Conservation (phyloP, 2,797 vertebrate genomes). For the Enteromius unitaeniatus region DNA sequence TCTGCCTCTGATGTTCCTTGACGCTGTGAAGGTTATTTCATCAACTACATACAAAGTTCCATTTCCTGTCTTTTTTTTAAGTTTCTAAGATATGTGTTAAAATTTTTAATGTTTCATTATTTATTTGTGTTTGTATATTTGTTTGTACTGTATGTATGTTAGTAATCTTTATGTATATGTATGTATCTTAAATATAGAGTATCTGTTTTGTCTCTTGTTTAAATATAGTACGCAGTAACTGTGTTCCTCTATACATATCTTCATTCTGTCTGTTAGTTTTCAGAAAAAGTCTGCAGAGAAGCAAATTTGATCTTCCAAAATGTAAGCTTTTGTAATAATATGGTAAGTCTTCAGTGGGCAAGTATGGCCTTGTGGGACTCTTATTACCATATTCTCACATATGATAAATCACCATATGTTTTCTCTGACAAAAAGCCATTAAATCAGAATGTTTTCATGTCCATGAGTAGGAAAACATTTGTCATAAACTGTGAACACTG, state of each 20-base stretch:
- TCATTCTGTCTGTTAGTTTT: neutral
- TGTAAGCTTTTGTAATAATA: constrained; percentile 5
- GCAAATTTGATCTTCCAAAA: neutral
- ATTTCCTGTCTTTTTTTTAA: neutral
- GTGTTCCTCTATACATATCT: neutral
- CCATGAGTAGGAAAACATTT: constrained; percentile 6
- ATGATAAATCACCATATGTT: constrained; percentile 34
- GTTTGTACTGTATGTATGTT: neutral
- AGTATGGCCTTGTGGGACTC: constrained; percentile 4
- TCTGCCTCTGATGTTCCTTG: constrained; percentile 63
- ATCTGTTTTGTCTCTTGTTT: neutral
- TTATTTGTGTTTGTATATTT: neutral
- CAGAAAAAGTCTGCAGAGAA: neutral
- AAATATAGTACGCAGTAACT: neutral
- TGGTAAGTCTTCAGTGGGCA: neutral
- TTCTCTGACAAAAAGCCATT: neutral
- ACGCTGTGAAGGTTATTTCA: constrained; percentile 57
- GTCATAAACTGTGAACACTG: neutral
- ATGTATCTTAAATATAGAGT: neutral
- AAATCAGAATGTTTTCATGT: constrained; percentile 4
- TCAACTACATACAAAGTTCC: constrained; percentile 62
- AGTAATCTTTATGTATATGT: neutral
- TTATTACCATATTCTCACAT: constrained; percentile 23
- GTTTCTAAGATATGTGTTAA: neutral
- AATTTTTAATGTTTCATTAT: neutral